These are phyloP conservation scores for Sinosuthora webbiana DNA, from an alignment of 2,113 vertebrate genomes.

Conservation along the genomic window DNA sequence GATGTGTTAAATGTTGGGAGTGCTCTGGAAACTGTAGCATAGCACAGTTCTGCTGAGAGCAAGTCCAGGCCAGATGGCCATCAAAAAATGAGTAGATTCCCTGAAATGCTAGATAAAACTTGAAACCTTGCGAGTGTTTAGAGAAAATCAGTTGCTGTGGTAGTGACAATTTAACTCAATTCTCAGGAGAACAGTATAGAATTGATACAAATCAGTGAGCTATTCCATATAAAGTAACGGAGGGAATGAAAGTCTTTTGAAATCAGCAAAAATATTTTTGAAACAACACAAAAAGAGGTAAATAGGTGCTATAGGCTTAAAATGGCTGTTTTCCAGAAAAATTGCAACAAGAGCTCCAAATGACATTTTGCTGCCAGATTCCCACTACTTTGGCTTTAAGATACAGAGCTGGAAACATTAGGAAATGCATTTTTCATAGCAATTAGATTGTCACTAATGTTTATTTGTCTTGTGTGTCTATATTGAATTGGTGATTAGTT, in stretches of 20 bases:
- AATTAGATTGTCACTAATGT: rapidly evolving
- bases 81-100: not conserved
- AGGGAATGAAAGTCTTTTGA: not conserved
- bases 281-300: not conserved
- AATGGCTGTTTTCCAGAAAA: not conserved
- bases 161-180: not conserved
- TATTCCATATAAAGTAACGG: not conserved
- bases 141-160: not conserved
- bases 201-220: not conserved
- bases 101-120: not conserved
- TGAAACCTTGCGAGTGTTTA: not conserved
- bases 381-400: not conserved
- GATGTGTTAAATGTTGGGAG: not conserved
- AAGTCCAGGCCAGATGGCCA: not conserved
- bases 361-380: not conserved
- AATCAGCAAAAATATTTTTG: not conserved
- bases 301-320: not conserved
- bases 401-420: not conserved
- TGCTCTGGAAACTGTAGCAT: not conserved
- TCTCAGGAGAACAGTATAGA: not conserved
- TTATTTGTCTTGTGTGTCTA: not conserved
- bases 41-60: not conserved
- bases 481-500: not conserved
- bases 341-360: not conserved
- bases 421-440: not conserved